Conservation (phyloP, 1,140 invertebrate species). For the Drosophila nebulosa region DNA sequence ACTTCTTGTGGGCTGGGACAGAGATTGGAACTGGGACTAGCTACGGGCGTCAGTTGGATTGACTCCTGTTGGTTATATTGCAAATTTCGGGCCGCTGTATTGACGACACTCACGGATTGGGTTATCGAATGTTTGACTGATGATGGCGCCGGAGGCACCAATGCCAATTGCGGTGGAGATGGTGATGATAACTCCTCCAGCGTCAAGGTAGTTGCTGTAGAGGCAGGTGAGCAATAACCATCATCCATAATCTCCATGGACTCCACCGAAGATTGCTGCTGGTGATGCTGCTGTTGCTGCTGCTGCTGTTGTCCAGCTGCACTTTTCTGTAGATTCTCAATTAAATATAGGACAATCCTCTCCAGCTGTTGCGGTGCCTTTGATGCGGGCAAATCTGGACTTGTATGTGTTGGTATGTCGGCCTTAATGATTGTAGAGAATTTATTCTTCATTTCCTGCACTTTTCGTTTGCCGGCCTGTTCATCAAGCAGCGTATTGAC, state of each 20-base stretch:
- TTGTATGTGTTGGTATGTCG: slow-evolving; percentile 64
- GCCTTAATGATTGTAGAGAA: slow-evolving; percentile 85
- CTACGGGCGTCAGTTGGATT: not conserved
- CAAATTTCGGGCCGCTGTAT: slow-evolving; percentile 70
- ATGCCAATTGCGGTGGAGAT: slow-evolving; percentile 67
- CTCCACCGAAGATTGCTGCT: slow-evolving; percentile 23
- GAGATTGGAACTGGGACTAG: not conserved
- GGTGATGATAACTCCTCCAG: slow-evolving; percentile 55
- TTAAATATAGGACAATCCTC: slow-evolving; percentile 85
- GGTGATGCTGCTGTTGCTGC: not conserved
- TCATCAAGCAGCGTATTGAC: slow-evolving; percentile 89
- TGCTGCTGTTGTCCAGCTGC: slow-evolving; percentile 40
- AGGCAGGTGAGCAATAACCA: slow-evolving; percentile 54
- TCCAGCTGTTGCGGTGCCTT: slow-evolving; percentile 86
- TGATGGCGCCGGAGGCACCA: slow-evolving; percentile 82
- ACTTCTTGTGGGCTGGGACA: not conserved
- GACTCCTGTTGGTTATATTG: slow-evolving; percentile 43
- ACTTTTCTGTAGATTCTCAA: slow-evolving; percentile 83
- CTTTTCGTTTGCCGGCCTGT: slow-evolving; percentile 85
- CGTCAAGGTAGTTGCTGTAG: slow-evolving; percentile 36
- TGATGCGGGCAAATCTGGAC: slow-evolving; percentile 82
- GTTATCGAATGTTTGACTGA: slow-evolving; percentile 82
- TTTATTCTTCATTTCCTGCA: slow-evolving; percentile 87
- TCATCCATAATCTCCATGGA: slow-evolving; percentile 44
- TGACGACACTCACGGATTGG: slow-evolving; percentile 80